Evolutionary conservation across 1,140 invertebrate genomes (phyloP).

Genomic region (Heliothis virescens): DNA sequence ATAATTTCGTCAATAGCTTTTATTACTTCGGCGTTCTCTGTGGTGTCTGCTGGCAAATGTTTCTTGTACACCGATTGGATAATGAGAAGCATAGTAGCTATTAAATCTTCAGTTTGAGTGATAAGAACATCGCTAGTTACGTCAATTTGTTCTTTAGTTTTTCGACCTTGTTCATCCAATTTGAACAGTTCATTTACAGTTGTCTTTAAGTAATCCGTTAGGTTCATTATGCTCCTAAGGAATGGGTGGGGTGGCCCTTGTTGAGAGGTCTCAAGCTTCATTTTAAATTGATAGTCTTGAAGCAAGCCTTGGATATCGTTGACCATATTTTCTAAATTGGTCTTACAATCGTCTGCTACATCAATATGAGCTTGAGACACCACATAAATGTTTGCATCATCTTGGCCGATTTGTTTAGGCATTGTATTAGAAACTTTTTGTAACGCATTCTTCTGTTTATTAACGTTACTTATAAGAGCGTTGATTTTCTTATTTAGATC

Average conservation of each 20-base stretch:
- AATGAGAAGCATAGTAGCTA: constrained; percentile 87
- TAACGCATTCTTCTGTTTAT: constrained; percentile 80
- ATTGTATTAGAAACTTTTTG: constrained; percentile 70
- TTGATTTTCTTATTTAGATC: constrained; percentile 79
- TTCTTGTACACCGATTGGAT: constrained; percentile 91
- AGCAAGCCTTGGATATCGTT: constrained; percentile 68
- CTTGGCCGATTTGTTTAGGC: constrained; percentile 67
- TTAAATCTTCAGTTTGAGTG: constrained; percentile 85
- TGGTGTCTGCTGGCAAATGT: constrained; percentile 73
- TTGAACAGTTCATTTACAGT: constrained; percentile 60
- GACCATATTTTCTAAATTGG: constrained; percentile 71
- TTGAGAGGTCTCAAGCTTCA: constrained; percentile 59
- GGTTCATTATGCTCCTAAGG: constrained; percentile 69
- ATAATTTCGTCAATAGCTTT: constrained; percentile 78
- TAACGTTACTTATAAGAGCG: constrained; percentile 71
- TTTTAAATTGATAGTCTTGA: constrained; percentile 72
- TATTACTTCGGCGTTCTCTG: constrained; percentile 72
- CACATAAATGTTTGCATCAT: constrained; percentile 55
- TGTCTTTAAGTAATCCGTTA: constrained; percentile 67
- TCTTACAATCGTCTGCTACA: constrained; percentile 69
- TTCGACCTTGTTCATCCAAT: constrained; percentile 62
- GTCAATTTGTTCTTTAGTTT: constrained; percentile 55
- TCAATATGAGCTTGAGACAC: constrained; percentile 78
- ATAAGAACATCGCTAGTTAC: constrained; percentile 66
- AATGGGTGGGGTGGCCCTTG: constrained; percentile 72